These are phyloP conservation scores for Drosophila dives DNA, from an alignment of 2,888 invertebrate species.

Conservation along the genomic window DNA sequence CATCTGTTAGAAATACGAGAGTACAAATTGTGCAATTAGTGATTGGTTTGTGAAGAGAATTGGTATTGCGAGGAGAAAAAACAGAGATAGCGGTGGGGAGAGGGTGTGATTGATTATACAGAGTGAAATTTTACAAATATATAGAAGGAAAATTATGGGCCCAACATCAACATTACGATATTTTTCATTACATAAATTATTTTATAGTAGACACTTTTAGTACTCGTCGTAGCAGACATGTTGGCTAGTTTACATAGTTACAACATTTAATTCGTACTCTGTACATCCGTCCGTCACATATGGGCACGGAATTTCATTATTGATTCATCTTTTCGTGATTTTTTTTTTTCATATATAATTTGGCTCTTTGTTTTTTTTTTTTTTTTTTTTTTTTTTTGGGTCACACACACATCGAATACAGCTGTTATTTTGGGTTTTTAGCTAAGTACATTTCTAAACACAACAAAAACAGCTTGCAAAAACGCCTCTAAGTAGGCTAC, in stretches of 20 bases:
- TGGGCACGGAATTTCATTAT: slow-evolving; percentile 44
- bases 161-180: slow-evolving; percentile 85
- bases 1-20: slow-evolving; percentile 10
- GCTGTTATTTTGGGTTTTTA: slow-evolving; percentile 49
- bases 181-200: slow-evolving; percentile 84
- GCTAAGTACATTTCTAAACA: slow-evolving; percentile 45
- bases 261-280: slow-evolving; percentile 77
- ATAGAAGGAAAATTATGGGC: slow-evolving; percentile 68
- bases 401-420: slow-evolving; percentile 56
- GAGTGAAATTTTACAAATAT: slow-evolving; percentile 50
- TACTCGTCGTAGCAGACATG: slow-evolving; percentile 70
- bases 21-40: slow-evolving; percentile 54
- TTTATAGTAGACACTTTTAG: slow-evolving; percentile 83
- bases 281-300: slow-evolving; percentile 79
- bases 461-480: slow-evolving; percentile 62
- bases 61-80: slow-evolving; percentile 32
- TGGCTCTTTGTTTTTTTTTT: slow-evolving; percentile 4
- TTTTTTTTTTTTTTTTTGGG: slow-evolving; percentile 36
- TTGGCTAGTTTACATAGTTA: slow-evolving; percentile 66
- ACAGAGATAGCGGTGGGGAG: slow-evolving; percentile 9
- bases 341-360: slow-evolving; percentile 4
- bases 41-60: slow-evolving; percentile 29
- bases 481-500: slow-evolving; percentile 70
- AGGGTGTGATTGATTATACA: slow-evolving; percentile 46
- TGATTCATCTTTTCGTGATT: slow-evolving; percentile 3